Evolutionary conservation across 2,113 vertebrate species (phyloP).

Genomic region (Steatornis caripensis): DNA sequence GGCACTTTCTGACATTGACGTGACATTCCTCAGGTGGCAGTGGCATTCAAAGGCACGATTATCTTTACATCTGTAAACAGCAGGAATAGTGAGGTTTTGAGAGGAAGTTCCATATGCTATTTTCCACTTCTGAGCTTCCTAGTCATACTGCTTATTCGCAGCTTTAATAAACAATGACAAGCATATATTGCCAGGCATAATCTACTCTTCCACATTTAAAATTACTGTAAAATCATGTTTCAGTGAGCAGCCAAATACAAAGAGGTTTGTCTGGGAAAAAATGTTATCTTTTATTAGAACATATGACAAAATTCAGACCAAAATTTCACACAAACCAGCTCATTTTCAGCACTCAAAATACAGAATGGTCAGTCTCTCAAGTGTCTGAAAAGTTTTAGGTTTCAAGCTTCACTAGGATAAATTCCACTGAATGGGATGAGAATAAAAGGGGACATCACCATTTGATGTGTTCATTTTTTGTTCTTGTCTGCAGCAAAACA

Average conservation of each 20-base stretch:
- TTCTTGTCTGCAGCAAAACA: background rate
- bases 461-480: background rate
- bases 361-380: background rate
- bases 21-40: background rate
- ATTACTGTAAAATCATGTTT: background rate
- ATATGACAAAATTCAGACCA: background rate
- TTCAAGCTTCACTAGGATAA: background rate
- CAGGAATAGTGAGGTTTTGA: conserved; percentile 5
- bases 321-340: background rate
- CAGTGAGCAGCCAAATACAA: background rate
- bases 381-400: background rate
- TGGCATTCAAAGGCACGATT: background rate
- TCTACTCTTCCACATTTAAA: conserved; percentile 3
- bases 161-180: conserved; percentile 19
- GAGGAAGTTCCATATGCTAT: conserved; percentile 6
- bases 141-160: conserved; percentile 22
- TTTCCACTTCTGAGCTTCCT: conserved; percentile 14
- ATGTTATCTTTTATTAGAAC: background rate
- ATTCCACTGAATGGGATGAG: background rate
- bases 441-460: background rate
- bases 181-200: background rate
- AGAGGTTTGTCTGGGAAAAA: background rate
- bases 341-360: background rate
- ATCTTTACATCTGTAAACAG: background rate
- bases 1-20: background rate